phyloP scores from a whole-genome alignment of 2,888 invertebrate genomes.

The Strigamia crassipes region DNA sequence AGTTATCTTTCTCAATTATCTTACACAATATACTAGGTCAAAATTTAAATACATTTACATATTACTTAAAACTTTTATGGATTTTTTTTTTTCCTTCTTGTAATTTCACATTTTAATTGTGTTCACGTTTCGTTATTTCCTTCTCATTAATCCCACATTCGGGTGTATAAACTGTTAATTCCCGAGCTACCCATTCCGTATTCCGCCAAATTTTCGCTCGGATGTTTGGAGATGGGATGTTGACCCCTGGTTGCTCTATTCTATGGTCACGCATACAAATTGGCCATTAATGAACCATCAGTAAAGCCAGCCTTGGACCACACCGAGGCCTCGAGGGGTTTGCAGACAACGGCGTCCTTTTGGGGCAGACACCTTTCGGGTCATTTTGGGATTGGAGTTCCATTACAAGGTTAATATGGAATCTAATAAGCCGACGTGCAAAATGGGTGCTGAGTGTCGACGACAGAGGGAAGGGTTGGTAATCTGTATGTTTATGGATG shows the following conservation, averaged over 20 bases:
- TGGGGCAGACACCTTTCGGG: constrained; percentile 30
- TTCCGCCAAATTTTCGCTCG: constrained; percentile 7
- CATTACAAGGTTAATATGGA: constrained; percentile 37
- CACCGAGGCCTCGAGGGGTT: constrained; percentile 34
- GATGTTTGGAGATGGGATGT: background rate
- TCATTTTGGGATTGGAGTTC: constrained; percentile 22
- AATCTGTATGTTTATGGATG: background rate
- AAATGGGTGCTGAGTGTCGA: background rate
- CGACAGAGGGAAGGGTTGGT: background rate
- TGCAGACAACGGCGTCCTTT: constrained; percentile 30
- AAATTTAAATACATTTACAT: constrained; percentile 12
- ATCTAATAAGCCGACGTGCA: background rate
- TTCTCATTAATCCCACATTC: background rate
- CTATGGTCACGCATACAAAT: constrained; percentile 36
- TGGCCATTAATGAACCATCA: constrained; percentile 34
- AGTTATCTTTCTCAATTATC: constrained; percentile 12
- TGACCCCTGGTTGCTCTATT: constrained; percentile 19
- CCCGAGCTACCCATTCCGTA: constrained; percentile 4
- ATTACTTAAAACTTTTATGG: background rate
- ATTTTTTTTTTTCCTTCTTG: background rate
- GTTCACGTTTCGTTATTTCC: background rate
- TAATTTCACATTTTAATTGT: background rate
- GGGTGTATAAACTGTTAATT: background rate
- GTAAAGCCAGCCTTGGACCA: constrained; percentile 37
- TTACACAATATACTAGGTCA: background rate